These are phyloP conservation scores for Rhagonycha lutea DNA, from an alignment of 2,888 invertebrate species.

Conservation along the genomic window DNA sequence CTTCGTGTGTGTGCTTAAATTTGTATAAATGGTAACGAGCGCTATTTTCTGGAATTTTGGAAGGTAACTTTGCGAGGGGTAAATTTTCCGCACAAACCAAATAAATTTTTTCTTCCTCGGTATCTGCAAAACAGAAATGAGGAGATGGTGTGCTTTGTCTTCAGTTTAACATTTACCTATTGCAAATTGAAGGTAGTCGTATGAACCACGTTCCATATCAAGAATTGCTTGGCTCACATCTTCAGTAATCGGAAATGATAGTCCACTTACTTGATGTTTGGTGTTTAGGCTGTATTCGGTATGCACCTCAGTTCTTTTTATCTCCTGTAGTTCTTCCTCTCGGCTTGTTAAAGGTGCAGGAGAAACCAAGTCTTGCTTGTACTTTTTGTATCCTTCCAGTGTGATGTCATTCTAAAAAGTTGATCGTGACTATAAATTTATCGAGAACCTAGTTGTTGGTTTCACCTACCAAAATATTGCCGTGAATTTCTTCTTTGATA, in stretches of 20 bases:
- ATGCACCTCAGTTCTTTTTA: slow-evolving; percentile 69
- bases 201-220: slow-evolving; percentile 72
- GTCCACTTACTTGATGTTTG: slow-evolving; percentile 86
- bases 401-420: slow-evolving; percentile 65
- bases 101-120: slow-evolving; percentile 86
- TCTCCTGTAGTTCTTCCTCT: slow-evolving; percentile 82
- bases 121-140: slow-evolving; percentile 59
- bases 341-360: slow-evolving; percentile 89
- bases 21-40: slow-evolving; percentile 91
- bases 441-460: background rate
- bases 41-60: slow-evolving; percentile 80
- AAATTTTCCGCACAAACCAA: slow-evolving; percentile 75
- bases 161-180: slow-evolving; percentile 64
- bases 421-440: background rate
- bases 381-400: slow-evolving; percentile 79
- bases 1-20: slow-evolving; percentile 92
- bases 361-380: slow-evolving; percentile 75
- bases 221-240: slow-evolving; percentile 76
- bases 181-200: slow-evolving; percentile 88
- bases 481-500: slow-evolving; percentile 94
- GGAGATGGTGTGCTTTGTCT: background rate
- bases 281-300: slow-evolving; percentile 81
- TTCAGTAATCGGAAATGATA: slow-evolving; percentile 86
- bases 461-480: slow-evolving; percentile 69
- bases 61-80: slow-evolving; percentile 69